Percentiles rank a stretch among this genome's conserved stretches.
phyloP scores from a whole-genome alignment of 2,888 invertebrate species.

The Chrysodeixis includens region DNA sequence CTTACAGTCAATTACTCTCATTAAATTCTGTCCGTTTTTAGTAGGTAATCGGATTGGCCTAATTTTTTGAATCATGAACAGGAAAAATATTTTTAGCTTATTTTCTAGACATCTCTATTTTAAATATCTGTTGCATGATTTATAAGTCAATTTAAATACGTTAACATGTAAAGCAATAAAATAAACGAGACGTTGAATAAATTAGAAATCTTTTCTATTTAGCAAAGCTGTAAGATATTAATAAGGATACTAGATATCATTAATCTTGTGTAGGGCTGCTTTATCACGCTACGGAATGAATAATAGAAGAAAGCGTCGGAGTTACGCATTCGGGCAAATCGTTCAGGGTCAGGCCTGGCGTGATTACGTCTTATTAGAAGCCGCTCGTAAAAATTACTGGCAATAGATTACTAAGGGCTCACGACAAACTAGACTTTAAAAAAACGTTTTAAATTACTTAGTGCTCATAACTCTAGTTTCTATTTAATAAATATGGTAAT shows the following conservation, averaged over 20 bases:
- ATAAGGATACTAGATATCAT: slow-evolving; percentile 17
- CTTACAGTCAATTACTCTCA: slow-evolving; percentile 11
- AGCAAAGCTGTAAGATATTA: not conserved
- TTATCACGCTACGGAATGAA: slow-evolving; percentile 39
- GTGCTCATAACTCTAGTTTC: not conserved
- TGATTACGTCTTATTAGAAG: slow-evolving; percentile 69
- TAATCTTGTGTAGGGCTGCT: slow-evolving; percentile 38
- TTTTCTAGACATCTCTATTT: slow-evolving; percentile 10
- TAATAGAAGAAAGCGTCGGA: slow-evolving; percentile 53
- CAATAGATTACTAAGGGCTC: slow-evolving; percentile 40
- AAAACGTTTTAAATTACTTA: not conserved
- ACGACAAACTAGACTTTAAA: slow-evolving; percentile 20
- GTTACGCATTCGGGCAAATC: slow-evolving; percentile 58
- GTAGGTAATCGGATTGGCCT: not conserved
- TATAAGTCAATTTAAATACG: not conserved
- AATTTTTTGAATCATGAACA: not conserved
- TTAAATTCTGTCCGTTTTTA: slow-evolving; percentile 5
- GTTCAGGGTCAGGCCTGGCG: slow-evolving; percentile 65
- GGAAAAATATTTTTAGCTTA: slow-evolving; percentile 5
- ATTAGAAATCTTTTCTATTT: not conserved
- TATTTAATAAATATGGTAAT: not conserved
- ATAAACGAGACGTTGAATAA: slow-evolving; percentile 1
- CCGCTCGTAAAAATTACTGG: slow-evolving; percentile 49
- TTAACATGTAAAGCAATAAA: not conserved
- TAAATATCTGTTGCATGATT: not conserved